Evolutionary conservation across 2,113 vertebrate genomes (phyloP), one percentile per base, ranked within the genome.

Genomic region (Tauraco erythrolophus): DNA sequence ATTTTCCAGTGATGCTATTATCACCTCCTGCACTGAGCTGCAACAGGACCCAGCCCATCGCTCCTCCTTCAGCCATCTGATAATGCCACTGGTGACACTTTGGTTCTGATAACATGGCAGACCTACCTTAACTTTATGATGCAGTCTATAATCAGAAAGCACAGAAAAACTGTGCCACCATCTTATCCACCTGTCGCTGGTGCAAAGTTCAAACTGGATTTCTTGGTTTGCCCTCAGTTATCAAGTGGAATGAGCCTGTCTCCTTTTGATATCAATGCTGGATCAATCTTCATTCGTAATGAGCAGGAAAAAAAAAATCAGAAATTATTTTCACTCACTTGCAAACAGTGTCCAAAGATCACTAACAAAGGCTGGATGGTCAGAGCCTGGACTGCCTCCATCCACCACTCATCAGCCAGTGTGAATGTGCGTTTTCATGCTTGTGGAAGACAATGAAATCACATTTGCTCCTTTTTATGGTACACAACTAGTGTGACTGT

Each of bases 371-470:
- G 14, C 62, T 69, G 58, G 35, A 39, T 64, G 35, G 31, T 45
- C 64, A 43, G 19, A 70, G 15, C 56, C 79, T 61, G 39, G n/a
- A 35, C 33, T 70, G 56, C 10, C 51, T 84, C 54, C 60, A 39
- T 50, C 14, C 31, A 12, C 50, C n/a, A n/a, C 33, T 64, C 65
- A 60, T 53, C 89, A 89, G 53, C 19, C 43, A 43, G 35, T 17
- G 23, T 56, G 61, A 89, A 71, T 18, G 4, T 48, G 64, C 0
- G 0, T 48, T 84, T 74, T 74, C n/a, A 15, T 91, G 41, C 31
- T 2, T 30, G 25, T 50, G 53, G 39, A 89, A 84, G 64, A 88
- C 50, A 91, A 81, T 81, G 64, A 95, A 95, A 75, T 68, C 76
- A 39, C 68, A 77, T 91, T 50, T 92, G 87, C 58, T 72, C 27